Evolutionary conservation across 2,888 invertebrate genomes (phyloP), one percentile per base, ranked within the genome.

Genomic region (Pyrochroa serraticornis): DNA sequence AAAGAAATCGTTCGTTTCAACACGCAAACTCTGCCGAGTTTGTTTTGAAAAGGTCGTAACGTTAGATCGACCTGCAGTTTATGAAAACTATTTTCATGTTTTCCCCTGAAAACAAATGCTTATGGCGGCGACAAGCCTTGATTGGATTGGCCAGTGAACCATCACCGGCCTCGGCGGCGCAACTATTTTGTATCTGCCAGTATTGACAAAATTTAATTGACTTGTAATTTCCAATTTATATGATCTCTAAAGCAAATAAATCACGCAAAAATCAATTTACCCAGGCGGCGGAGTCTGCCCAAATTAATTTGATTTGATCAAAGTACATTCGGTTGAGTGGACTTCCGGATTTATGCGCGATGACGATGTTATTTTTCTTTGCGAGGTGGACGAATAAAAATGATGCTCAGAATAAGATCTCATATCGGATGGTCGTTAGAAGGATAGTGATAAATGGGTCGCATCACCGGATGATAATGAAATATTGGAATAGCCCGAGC

Each of bases 401-500:
- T 36, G 33, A 30, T 32, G 33, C 14, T 38, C 6, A 38, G 37
- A 52, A 45, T 52, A 38, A 52, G 52, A 44, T 52, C 51, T 51
- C 38, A 44, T 53, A 53, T 39, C 46, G 41, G 36, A 12, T 37
- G 32, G 52, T 52, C 44, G 52, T 52, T 53, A 39, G 44, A 46
- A 41, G 39, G 35, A 32, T 35, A 35, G 38, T 53, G 53, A 53
- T 53, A 53, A 46, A 53, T 46, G 46, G 45, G 46, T 53, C 53
- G 44, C 53, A 58, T 58, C 52, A 43, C 37, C 43, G 52, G 52
- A 35, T 47, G 47, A 58, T 58, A 58, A 58, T 58, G 58, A 58
- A 58, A 58, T 58, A 58, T 58, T 51, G 52, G 58, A 51, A 51
- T 52, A 42, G 44, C 41, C 52, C 32, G 47, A 58, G 48, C 58